These are phyloP conservation scores for Tenthredo scrophulariae DNA, from an alignment of 2,888 invertebrate genomes.

Conservation along the genomic window DNA sequence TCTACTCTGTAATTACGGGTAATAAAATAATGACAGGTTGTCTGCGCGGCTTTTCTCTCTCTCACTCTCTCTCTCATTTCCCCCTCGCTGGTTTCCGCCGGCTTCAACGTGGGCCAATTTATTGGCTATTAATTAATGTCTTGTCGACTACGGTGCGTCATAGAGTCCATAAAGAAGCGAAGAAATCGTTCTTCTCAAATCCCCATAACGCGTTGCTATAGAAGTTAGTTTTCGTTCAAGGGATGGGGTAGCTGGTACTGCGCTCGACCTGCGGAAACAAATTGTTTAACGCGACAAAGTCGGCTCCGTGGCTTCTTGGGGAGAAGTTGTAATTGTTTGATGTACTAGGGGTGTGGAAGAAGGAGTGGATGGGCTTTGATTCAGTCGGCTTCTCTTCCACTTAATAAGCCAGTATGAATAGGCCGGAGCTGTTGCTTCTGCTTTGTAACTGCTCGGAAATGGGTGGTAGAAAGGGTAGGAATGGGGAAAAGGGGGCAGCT, in stretches of 20 bases:
- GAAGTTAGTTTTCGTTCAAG: background rate
- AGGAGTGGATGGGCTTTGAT: slow-evolving; percentile 63
- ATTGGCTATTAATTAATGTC: slow-evolving; percentile 61
- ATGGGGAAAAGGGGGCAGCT: background rate
- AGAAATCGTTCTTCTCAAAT: background rate
- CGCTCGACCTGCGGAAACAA: slow-evolving; percentile 12
- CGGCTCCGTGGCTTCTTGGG: slow-evolving; percentile 41
- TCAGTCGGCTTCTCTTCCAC: slow-evolving; percentile 68
- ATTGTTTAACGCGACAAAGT: slow-evolving; percentile 46
- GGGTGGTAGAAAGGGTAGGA: slow-evolving; percentile 6
- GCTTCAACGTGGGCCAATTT: slow-evolving; percentile 64
- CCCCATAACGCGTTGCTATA: background rate
- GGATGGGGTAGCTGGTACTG: background rate
- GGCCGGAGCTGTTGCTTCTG: slow-evolving; percentile 67
- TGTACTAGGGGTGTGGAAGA: slow-evolving; percentile 52
- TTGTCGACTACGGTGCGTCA: slow-evolving; percentile 2
- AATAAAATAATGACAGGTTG: slow-evolving; percentile 54
- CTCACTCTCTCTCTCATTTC: slow-evolving; percentile 57
- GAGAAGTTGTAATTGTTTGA: slow-evolving; percentile 50
- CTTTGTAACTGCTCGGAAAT: slow-evolving; percentile 68
- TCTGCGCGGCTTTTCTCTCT: slow-evolving; percentile 56
- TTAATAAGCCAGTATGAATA: slow-evolving; percentile 72
- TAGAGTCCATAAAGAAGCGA: background rate
- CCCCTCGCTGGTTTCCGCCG: slow-evolving; percentile 57
- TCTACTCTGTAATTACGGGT: slow-evolving; percentile 53